Evolutionary conservation across 2,113 vertebrate genomes (phyloP), one percentile per base, ranked within the genome.

Genomic region (Uropsilus gracilis): DNA sequence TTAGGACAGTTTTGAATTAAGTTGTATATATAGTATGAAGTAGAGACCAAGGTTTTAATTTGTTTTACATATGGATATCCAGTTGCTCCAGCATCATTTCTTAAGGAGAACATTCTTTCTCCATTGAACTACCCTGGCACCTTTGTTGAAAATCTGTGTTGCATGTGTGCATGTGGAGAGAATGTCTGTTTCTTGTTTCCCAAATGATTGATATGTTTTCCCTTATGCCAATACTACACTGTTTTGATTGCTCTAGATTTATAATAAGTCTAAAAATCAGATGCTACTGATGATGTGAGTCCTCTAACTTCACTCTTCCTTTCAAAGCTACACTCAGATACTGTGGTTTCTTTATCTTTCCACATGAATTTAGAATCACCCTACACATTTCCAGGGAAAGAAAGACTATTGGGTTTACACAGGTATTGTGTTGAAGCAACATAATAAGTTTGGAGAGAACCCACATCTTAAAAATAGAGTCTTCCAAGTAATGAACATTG

Each of bases 181-280:
- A n/a, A n/a, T n/a, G 24, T 76, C 8, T 77, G 22, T 37, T 71
- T 90, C 53, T 90, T 44, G 53, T 82, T 42, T 93, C 32, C 78
- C 53, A 63, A 8, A 48, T 89, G 20, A 61, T 48, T 11, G 8
- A 24, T 81, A 71, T 73, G 11, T 34, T 80, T 92, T 72, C 55
- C 39, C 17, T 50, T 92, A 83, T 82, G 44, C 50, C 63, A 82
- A 6, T 59, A 24, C 39, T 22, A 44, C 22, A 34, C 11, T 53
- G 42, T 69, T 59, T 80, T 69, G 22, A 90, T 90, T 83, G 71
- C 42, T 73, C 10, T 78, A 73, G 61, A 10, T 78, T 78, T 48
- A 78, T 80, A 72, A 39, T 84, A 76, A 30, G 76, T 68, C 55
- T 90, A 75, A 37, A 84, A 80, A 88, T 88, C 39, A 90, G 18